phyloP scores from a whole-genome alignment of 2,113 vertebrate species.

The Nesoenas mayeri region DNA sequence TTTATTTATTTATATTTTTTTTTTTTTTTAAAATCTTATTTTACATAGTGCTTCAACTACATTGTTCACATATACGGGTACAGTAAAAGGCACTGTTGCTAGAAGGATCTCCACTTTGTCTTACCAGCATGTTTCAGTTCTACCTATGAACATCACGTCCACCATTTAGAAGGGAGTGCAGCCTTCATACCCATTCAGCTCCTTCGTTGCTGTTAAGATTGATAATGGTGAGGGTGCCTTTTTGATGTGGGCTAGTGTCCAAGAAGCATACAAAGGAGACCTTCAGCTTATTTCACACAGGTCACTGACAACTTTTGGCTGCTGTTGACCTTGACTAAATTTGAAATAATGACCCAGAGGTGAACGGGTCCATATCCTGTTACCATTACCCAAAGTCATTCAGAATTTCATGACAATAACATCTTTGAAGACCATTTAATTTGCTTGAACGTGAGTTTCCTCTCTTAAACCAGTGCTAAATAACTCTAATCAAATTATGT shows the following conservation, averaged over 20 bases:
- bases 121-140: neutral
- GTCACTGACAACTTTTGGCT: neutral
- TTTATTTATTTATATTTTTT: no score
- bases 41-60: neutral
- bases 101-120: neutral
- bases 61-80: neutral
- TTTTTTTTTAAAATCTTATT: neutral
- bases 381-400: neutral
- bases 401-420: conserved; percentile 8
- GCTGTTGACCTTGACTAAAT: neutral
- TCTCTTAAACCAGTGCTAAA: conserved; percentile 18
- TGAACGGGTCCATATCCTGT: neutral
- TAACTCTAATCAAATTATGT: conserved; percentile 20
- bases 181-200: neutral
- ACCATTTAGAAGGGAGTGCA: neutral
- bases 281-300: neutral
- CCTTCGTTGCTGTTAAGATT: neutral
- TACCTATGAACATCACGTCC: neutral
- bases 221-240: neutral
- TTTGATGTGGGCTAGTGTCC: neutral
- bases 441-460: conserved; percentile 4
- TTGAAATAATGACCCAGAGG: conserved; percentile 8
- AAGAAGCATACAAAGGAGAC: neutral
- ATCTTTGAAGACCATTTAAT: conserved; percentile 10
- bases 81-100: neutral